Percentiles rank a stretch among this genome's conserved stretches.
These are phyloP conservation scores for Xyrichtys novacula DNA, from an alignment of 2,797 vertebrate genomes.

Conservation along the genomic window DNA sequence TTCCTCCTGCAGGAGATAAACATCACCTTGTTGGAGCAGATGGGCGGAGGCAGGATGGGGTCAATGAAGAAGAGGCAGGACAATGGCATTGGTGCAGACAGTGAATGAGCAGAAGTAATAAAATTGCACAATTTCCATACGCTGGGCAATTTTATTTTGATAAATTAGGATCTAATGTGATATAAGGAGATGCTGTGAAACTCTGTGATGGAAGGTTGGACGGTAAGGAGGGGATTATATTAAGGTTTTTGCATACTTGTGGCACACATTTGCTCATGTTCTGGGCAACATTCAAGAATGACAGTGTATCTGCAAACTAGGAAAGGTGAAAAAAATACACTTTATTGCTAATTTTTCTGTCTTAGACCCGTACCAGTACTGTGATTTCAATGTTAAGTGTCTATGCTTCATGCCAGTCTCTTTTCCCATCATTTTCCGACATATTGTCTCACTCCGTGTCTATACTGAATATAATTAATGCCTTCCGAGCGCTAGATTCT, in stretches of 20 bases:
- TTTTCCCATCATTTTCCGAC: slow-evolving; percentile 33
- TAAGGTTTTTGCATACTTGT: slow-evolving; percentile 14
- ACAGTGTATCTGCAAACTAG: not conserved
- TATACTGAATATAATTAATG: slow-evolving; percentile 71
- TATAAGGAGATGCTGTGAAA: slow-evolving; percentile 52
- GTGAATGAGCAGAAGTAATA: slow-evolving; percentile 80
- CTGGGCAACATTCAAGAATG: not conserved
- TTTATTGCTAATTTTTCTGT: not conserved
- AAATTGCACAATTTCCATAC: slow-evolving; percentile 82
- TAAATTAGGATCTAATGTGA: slow-evolving; percentile 75
- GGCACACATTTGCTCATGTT: not conserved
- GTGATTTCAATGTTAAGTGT: slow-evolving; percentile 8
- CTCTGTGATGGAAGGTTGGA: slow-evolving; percentile 27
- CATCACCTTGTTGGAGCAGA: slow-evolving; percentile 97
- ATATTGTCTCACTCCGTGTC: slow-evolving; percentile 49
- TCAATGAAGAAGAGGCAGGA: slow-evolving; percentile 81
- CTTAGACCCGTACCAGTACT: not conserved
- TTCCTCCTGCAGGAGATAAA: slow-evolving; percentile 98
- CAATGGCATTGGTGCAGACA: slow-evolving; percentile 75
- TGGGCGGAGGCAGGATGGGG: slow-evolving; percentile 84
- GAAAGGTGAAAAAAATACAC: slow-evolving; percentile 5
- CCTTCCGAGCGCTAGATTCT: slow-evolving; percentile 60
- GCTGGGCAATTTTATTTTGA: slow-evolving; percentile 50
- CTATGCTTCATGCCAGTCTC: slow-evolving; percentile 17
- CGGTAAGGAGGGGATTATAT: slow-evolving; percentile 7